Conservation (phyloP, 2,888 invertebrate species). For the Heliconius cydno region DNA sequence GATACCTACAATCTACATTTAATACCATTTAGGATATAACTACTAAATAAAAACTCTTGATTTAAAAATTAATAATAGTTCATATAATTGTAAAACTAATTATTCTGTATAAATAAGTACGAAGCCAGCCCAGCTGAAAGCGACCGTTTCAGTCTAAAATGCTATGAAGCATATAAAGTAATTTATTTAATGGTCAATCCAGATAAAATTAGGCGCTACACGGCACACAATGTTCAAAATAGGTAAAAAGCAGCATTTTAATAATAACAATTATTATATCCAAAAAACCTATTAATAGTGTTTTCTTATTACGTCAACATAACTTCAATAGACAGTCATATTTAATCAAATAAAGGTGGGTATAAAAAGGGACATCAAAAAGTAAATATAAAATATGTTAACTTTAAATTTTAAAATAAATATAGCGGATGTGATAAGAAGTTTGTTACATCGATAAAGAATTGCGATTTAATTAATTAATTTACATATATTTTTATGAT, state of each 20-base stretch:
- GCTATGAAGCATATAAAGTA: background rate
- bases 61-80: background rate
- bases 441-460: background rate
- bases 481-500: background rate
- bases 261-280: too few relatives aligned
- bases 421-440: background rate
- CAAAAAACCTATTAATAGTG: too few relatives aligned
- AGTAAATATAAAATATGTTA: background rate
- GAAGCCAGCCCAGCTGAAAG: background rate
- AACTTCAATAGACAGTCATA: background rate
- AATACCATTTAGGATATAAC: too few relatives aligned
- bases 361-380: background rate
- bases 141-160: background rate
- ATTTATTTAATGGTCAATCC: background rate
- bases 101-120: background rate
- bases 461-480: too few relatives aligned
- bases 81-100: background rate
- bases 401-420: background rate
- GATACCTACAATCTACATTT: too few relatives aligned
- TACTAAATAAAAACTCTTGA: background rate
- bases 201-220: background rate
- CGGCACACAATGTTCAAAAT: background rate
- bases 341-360: background rate
- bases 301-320: background rate
- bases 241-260: background rate